A percentile compares a stretch with the other conserved stretches of the same genome.
phyloP scores from a whole-genome alignment of 2,888 invertebrate genomes.

The Cryptocheilus praepositus region DNA sequence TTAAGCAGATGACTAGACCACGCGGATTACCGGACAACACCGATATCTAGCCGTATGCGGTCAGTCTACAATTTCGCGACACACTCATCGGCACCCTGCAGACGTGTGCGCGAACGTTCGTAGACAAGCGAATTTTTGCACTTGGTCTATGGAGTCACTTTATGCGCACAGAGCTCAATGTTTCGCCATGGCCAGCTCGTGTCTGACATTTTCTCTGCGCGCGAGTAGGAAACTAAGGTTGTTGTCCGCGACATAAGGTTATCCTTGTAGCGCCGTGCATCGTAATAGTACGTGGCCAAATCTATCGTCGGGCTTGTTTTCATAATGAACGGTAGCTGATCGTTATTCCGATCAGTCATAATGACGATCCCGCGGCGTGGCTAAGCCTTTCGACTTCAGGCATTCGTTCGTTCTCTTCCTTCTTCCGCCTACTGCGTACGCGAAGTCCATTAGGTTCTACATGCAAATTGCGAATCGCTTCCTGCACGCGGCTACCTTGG shows the following conservation, averaged over 20 bases:
- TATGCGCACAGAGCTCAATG: too few species aligned
- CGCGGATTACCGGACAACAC: too few species aligned
- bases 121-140: too few species aligned
- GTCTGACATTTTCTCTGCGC: too few species aligned
- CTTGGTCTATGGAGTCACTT: too few species aligned
- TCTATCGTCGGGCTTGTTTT: conserved; percentile 22
- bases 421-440: conserved; percentile 39
- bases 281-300: conserved; percentile 25
- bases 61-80: too few species aligned
- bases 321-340: conserved; percentile 23
- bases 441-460: conserved; percentile 27
- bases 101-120: too few species aligned
- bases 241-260: conserved; percentile 23
- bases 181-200: too few species aligned
- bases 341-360: conserved; percentile 45
- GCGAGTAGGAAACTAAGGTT: conserved; percentile 14
- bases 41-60: too few species aligned
- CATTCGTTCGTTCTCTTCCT: conserved; percentile 38
- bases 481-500: conserved; percentile 15
- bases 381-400: conserved; percentile 32
- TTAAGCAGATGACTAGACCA: too few species aligned
- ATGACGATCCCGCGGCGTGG: conserved; percentile 32
- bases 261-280: conserved; percentile 21
- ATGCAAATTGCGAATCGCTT: conserved; percentile 33
- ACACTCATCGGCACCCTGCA: too few species aligned